Percentiles rank a stretch among this genome's conserved stretches.
These are phyloP conservation scores for Glaucidium brasilianum DNA, from an alignment of 2,113 vertebrate species.

Conservation along the genomic window DNA sequence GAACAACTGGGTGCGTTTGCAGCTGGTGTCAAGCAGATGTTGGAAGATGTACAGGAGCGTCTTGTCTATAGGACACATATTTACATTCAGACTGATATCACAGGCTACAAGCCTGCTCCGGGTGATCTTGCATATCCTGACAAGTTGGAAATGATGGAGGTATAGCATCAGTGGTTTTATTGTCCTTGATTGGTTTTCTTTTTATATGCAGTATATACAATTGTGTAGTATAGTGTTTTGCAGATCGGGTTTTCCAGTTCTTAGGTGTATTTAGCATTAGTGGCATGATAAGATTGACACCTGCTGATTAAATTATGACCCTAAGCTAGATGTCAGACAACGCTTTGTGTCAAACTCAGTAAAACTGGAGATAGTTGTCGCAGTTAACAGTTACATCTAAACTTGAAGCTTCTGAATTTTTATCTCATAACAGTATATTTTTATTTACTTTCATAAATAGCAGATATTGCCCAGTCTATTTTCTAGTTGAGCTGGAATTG, in stretches of 20 bases:
- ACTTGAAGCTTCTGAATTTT: not conserved
- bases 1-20: conserved; percentile 91
- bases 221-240: not conserved
- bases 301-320: not conserved
- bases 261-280: not conserved
- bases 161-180: not conserved
- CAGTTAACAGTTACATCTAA: not conserved
- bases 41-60: conserved; percentile 96
- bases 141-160: conserved; percentile 99
- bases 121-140: conserved; percentile 97
- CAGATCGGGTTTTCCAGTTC: not conserved
- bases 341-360: not conserved
- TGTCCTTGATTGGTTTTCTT: not conserved
- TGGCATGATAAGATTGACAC: not conserved
- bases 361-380: not conserved
- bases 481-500: not conserved
- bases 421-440: not conserved
- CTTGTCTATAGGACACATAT: conserved; percentile 96
- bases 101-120: conserved; percentile 91
- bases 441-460: not conserved
- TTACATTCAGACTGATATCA: conserved; percentile 97
- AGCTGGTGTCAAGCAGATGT: conserved; percentile 93
- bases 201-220: not conserved
- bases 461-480: not conserved
- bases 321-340: not conserved